A percentile compares a stretch with the other conserved stretches of the same genome.
phyloP scores from a whole-genome alignment of 2,888 invertebrate species.

The Norana najaformis region DNA sequence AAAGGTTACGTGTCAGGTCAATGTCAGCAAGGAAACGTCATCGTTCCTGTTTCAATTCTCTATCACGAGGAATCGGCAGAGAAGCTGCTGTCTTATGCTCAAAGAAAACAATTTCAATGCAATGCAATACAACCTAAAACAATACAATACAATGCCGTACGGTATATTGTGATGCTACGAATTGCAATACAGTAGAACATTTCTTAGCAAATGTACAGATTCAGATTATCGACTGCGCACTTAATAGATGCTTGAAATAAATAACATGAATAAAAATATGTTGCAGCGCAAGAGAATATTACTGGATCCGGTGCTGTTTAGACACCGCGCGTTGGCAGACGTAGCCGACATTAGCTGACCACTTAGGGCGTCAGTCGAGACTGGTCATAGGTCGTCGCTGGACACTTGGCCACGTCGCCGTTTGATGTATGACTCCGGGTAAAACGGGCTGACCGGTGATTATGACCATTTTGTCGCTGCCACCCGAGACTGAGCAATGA shows the following conservation, averaged over 20 bases:
- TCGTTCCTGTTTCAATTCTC: neutral
- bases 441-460: neutral
- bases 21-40: neutral
- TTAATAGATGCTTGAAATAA: neutral
- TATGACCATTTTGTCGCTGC: slow-evolving; percentile 13
- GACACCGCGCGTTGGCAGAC: neutral
- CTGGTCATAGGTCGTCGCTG: neutral
- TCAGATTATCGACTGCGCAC: no score
- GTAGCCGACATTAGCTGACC: neutral
- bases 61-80: neutral
- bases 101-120: neutral
- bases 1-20: neutral
- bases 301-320: neutral
- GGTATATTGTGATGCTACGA: neutral
- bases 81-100: neutral
- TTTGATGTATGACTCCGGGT: slow-evolving; percentile 13
- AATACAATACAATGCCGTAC: neutral
- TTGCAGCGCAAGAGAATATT: neutral
- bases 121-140: neutral
- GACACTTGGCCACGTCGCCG: neutral
- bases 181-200: neutral
- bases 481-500: neutral
- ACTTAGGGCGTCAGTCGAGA: neutral
- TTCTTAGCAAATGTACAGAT: neutral
- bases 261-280: neutral